Conservation (phyloP, 92 coral and sea anemone species). For the Galaxea fascicularis region DNA sequence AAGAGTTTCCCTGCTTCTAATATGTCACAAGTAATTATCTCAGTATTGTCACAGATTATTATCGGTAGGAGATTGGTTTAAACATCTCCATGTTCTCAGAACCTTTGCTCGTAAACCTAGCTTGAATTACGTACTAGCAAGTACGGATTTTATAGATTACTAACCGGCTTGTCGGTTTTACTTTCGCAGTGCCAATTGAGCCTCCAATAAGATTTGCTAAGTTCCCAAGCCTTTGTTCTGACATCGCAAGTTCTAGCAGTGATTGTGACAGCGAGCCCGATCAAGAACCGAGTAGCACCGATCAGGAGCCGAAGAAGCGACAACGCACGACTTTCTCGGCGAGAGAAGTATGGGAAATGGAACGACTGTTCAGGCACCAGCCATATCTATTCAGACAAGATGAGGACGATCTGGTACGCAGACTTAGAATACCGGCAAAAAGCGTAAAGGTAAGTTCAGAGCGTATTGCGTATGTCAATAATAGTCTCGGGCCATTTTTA, state of each 20-base stretch:
- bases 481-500: too few species aligned
- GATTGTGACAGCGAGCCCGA: background rate
- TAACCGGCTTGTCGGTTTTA: background rate
- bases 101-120: too few species aligned
- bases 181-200: background rate
- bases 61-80: too few species aligned
- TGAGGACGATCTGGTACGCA: background rate
- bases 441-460: background rate
- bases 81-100: too few species aligned
- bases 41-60: too few species aligned
- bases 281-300: background rate
- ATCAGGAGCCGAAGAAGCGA: background rate
- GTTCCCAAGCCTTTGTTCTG: background rate
- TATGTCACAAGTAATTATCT: too few species aligned
- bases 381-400: background rate
- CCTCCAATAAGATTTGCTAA: background rate
- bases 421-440: conserved; percentile 14
- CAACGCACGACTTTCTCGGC: conserved; percentile 5
- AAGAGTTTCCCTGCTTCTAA: too few species aligned
- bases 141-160: background rate
- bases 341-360: background rate
- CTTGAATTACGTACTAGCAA: too few species aligned
- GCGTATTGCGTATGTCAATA: too few species aligned
- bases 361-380: background rate
- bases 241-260: background rate